phyloP scores from a whole-genome alignment of 2,888 invertebrate species.

The Cheilosia variabilis region DNA sequence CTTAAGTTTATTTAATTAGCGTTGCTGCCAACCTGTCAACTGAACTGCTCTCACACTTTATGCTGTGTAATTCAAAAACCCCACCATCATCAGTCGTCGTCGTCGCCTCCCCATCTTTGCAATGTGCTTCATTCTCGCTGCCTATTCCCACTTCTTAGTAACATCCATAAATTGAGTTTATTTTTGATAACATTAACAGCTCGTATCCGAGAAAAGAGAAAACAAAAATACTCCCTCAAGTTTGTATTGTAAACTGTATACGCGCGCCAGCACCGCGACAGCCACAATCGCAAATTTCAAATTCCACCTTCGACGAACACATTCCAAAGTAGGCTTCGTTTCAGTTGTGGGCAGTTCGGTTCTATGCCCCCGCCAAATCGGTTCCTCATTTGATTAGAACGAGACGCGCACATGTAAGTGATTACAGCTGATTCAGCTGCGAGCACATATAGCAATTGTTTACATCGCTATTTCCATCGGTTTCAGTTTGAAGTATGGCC shows the following conservation, averaged over 20 bases:
- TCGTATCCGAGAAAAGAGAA: conserved; percentile 43
- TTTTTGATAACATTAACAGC: conserved; percentile 60
- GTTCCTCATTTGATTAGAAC: background rate
- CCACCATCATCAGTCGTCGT: background rate
- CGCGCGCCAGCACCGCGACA: background rate
- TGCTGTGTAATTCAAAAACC: no score
- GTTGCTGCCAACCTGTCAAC: no score
- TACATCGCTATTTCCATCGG: conserved; percentile 15
- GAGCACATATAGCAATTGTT: conserved; percentile 14
- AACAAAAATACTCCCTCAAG: conserved; percentile 46
- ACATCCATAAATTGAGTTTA: conserved; percentile 51
- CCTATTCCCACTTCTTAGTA: conserved; percentile 21
- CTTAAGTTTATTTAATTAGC: no score
- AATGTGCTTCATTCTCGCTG: conserved; percentile 43
- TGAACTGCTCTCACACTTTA: no score
- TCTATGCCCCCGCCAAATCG: conserved; percentile 9
- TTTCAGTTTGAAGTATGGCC: conserved; percentile 32
- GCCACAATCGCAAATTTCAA: conserved; percentile 53
- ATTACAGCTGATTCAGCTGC: conserved; percentile 21
- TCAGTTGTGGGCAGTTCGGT: conserved; percentile 38
- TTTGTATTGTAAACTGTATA: background rate
- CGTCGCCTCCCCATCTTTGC: background rate
- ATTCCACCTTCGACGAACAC: conserved; percentile 64
- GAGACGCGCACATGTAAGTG: conserved; percentile 46
- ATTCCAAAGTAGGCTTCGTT: conserved; percentile 69